Percentiles rank a stretch among this genome's conserved stretches.
Evolutionary conservation across 2,888 invertebrate genomes (phyloP).

Genomic region (Horisme vitalbata): DNA sequence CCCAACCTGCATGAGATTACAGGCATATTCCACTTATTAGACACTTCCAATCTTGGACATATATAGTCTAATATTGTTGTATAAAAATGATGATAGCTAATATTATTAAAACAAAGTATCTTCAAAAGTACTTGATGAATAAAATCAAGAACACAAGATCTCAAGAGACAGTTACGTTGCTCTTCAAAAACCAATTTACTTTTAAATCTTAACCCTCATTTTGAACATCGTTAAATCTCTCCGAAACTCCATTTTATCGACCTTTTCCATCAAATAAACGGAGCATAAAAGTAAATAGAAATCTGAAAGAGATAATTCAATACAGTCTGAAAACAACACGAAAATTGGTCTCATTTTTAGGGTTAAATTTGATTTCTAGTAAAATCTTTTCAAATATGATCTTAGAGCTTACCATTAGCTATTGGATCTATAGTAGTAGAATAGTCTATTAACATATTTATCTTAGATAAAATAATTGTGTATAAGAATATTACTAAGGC

Average conservation of each 20-base stretch:
- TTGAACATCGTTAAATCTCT: conserved; percentile 7
- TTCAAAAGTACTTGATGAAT: too few species aligned
- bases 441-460: too few species aligned
- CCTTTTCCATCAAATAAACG: conserved; percentile 4
- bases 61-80: too few species aligned
- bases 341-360: conserved; percentile 1
- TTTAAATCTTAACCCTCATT: conserved; percentile 4
- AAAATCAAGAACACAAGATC: not conserved
- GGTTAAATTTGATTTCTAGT: not conserved
- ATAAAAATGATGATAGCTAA: too few species aligned
- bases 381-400: not conserved
- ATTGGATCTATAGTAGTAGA: too few species aligned
- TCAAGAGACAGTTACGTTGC: not conserved
- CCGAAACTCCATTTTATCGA: conserved; percentile 3
- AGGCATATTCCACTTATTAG: too few species aligned
- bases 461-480: too few species aligned
- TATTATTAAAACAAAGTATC: too few species aligned
- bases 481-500: too few species aligned
- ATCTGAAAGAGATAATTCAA: conserved; percentile 15
- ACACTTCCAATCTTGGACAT: too few species aligned
- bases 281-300: conserved; percentile 6
- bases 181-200: conserved; percentile 9
- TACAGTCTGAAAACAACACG: conserved; percentile 10
- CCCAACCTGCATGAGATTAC: too few species aligned
- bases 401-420: too few species aligned